A percentile compares a stretch with the other conserved stretches of the same genome.
These are phyloP conservation scores for Drosophila takahashii DNA, from an alignment of 1,140 invertebrate genomes.

Conservation along the genomic window DNA sequence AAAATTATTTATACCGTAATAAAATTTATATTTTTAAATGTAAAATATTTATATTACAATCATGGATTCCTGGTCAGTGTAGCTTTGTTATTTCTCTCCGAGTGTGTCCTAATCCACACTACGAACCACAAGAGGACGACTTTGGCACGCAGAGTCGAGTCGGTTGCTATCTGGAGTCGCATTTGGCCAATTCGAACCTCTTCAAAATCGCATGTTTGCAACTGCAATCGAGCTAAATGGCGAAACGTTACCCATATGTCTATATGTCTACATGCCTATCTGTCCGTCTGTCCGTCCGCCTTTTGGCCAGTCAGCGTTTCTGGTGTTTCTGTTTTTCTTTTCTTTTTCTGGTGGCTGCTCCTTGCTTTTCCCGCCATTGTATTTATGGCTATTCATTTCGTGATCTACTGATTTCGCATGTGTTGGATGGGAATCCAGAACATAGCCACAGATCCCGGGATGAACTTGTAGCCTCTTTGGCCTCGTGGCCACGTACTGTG, in stretches of 20 bases:
- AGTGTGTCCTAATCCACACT: slow-evolving; percentile 41
- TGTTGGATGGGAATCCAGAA: slow-evolving; percentile 76
- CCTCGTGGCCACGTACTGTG: slow-evolving; percentile 69
- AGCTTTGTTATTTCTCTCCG: background rate
- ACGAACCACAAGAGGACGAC: slow-evolving; percentile 15
- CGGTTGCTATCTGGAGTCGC: slow-evolving; percentile 34
- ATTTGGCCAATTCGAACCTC: slow-evolving; percentile 72
- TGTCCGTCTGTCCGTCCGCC: slow-evolving; percentile 31
- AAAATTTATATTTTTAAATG: no score
- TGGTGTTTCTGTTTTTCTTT: slow-evolving; percentile 2
- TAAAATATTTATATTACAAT: background rate
- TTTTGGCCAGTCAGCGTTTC: slow-evolving; percentile 19
- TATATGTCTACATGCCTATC: slow-evolving; percentile 65
- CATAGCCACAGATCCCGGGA: slow-evolving; percentile 36
- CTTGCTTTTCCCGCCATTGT: slow-evolving; percentile 64
- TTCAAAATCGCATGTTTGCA: slow-evolving; percentile 81
- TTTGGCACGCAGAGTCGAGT: slow-evolving; percentile 30
- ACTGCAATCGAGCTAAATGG: slow-evolving; percentile 80
- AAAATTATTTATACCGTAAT: no score
- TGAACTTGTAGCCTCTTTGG: slow-evolving; percentile 68
- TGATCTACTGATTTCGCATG: slow-evolving; percentile 82
- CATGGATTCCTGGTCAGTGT: no score
- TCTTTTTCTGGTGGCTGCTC: slow-evolving; percentile 33
- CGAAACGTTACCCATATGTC: slow-evolving; percentile 72
- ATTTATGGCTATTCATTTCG: slow-evolving; percentile 82